A percentile compares a stretch with the other conserved stretches of the same genome.
Evolutionary conservation across 2,797 vertebrate genomes (phyloP).

Genomic region (Helarctos malayanus): DNA sequence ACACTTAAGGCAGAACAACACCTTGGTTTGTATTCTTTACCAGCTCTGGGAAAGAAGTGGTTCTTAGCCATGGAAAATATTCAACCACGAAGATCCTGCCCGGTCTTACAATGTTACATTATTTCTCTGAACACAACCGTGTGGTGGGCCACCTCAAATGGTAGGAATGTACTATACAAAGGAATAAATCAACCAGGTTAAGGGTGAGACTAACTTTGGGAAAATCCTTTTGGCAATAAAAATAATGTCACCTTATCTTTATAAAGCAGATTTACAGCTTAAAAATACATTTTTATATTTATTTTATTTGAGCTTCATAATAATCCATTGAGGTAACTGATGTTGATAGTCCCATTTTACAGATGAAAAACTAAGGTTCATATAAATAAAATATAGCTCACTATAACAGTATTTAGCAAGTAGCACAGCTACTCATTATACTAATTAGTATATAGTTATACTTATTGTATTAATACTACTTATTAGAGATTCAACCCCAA

Average conservation of each 20-base stretch:
- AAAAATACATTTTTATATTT: not conserved
- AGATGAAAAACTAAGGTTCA: not conserved
- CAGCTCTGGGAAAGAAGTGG: constrained; percentile 47
- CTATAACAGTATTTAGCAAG: not conserved
- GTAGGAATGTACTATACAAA: not conserved
- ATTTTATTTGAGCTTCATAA: constrained; percentile 9
- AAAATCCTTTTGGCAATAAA: not conserved
- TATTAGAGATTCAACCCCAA: not conserved
- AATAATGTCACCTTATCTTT: not conserved
- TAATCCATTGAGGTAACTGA: not conserved
- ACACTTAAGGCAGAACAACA: not conserved
- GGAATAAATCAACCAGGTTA: not conserved
- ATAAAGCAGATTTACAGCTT: not conserved
- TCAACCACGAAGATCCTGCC: not conserved
- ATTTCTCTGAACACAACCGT: constrained; percentile 28
- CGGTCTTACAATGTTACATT: not conserved
- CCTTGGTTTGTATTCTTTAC: not conserved
- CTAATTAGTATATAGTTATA: not conserved
- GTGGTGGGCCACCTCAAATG: not conserved
- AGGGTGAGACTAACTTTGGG: not conserved
- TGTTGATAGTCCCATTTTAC: not conserved
- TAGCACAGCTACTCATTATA: not conserved
- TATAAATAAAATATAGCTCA: not conserved
- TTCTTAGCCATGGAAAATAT: constrained; percentile 3
- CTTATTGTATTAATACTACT: not conserved